Base-by-base conservation (phyloP, 2,113 vertebrate species). In the Nothobranchius kuhntae region DNA sequence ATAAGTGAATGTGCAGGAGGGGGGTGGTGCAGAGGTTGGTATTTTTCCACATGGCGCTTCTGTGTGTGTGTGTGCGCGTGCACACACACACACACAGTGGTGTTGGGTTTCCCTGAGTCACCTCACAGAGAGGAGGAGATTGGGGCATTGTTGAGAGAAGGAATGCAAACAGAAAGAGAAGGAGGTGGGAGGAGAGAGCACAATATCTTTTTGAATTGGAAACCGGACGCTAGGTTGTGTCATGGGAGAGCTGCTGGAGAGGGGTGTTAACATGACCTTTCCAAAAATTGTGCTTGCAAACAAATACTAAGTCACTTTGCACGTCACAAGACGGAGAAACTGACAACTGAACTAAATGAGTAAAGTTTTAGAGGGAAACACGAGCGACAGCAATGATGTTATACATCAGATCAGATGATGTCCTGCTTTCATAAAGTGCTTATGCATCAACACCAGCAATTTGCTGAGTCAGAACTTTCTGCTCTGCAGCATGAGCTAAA, bases 31-130 rank as follows among this genome's bases (percentile, higher is more conserved):
- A 65, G 50, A 79, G 78, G 81, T 85, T 73, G 68, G 85, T 79
- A 79, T 59, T 89, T 89, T 89, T 89, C 83, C 86, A 82, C 75
- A 79, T 86, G 47, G 68, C 2, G 14, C 4, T 30, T 24, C 14
- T 50, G 15, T 35, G 26, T 56, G 40, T n/a, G 52, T 48, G 46
- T 59, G 54, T 46, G 45, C 17, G n/a, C 30, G 15, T 11, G 64
- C 30, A 44, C 40, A 59, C 53, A 71, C 38, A 40, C 81, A 78
- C 67, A 57, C 36, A 13, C 55, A 70, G 30, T 11, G 46, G 87
- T 54, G 63, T 89, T 79, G 30, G 65, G 76, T 90, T 89, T 79
- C 70, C 79, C 53, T 7, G 26, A 74, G 65, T 45, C 36, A 65
- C 55, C 58, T 74, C 21, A 3, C 13, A 1, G 62, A 71, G 65